Base-by-base conservation (phyloP, 2,888 invertebrate species). In the Choreutis nemorana region DNA sequence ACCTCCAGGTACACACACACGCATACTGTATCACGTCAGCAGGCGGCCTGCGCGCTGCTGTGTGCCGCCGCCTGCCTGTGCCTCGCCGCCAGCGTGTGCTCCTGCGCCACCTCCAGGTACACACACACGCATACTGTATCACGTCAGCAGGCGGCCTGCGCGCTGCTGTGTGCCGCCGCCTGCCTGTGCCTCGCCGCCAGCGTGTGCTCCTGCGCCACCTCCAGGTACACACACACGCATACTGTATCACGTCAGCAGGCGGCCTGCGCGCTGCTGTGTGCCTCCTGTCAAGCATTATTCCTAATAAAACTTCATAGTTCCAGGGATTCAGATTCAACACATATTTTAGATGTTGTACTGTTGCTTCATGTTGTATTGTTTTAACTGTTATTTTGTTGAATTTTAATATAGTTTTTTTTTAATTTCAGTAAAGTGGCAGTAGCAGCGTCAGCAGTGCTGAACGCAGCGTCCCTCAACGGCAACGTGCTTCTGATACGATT, bases 381-480 rank as follows among this genome's bases (percentile, higher is more conserved):
- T n/a, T n/a, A n/a, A n/a, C n/a, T n/a, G n/a, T n/a, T n/a, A n/a
- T n/a, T n/a, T n/a, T n/a, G n/a, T n/a, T n/a, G n/a, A n/a, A n/a
- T n/a, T n/a, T n/a, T n/a, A n/a, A n/a, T n/a, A n/a, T n/a, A n/a
- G n/a, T n/a, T n/a, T n/a, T n/a, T n/a, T n/a, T n/a, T n/a, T n/a
- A n/a, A n/a, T n/a, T n/a, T n/a, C n/a, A n/a, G 55, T 15, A 58
- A 53, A 18, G 28, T 50, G 2, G 73, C 72, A 0, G 75, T 77
- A 0, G 73, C 71, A 0, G 68, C 75, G 0, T 75, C 72, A 1
- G 72, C 77, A 8, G 66, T 61, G 8, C 35, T 78, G 1, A 77
- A 68, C 22, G 75, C 77, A 1, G 75, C 77, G 0, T 77, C 77
- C 1, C 33, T 77, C 2, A 78, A 77, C 4, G 77, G 77, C 2